These are phyloP conservation scores for Vespertilio murinus DNA, from an alignment of 2,797 vertebrate genomes.

Conservation along the genomic window DNA sequence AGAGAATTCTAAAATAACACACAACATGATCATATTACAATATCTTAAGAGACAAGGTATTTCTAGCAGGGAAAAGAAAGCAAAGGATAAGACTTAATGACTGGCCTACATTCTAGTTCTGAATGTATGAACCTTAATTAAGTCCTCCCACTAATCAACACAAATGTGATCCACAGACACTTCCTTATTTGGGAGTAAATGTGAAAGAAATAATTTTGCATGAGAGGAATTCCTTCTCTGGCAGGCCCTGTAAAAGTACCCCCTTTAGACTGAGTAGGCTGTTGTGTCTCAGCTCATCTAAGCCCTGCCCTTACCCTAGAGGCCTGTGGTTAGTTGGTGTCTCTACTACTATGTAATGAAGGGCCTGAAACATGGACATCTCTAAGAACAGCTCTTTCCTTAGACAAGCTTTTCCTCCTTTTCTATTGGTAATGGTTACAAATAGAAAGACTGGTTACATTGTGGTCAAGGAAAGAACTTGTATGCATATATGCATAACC, in stretches of 20 bases:
- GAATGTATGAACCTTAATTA: not conserved
- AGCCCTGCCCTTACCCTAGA: not conserved
- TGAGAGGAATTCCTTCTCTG: not conserved
- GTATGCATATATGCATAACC: too few relatives aligned
- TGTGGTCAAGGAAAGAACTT: too few relatives aligned
- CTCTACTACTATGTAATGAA: not conserved
- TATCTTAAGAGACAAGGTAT: constrained; percentile 28
- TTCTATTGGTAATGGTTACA: not conserved
- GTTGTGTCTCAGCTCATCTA: not conserved
- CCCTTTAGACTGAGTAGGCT: not conserved
- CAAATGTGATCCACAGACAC: not conserved
- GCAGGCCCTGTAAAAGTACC: not conserved
- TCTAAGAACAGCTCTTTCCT: not conserved
- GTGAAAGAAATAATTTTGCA: not conserved
- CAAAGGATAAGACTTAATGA: constrained; percentile 21
- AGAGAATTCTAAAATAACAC: constrained; percentile 37
- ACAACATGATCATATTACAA: constrained; percentile 19
- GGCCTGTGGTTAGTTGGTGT: not conserved
- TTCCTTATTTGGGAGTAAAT: not conserved
- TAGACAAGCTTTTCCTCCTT: not conserved
- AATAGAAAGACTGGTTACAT: not conserved
- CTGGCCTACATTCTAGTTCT: constrained; percentile 4
- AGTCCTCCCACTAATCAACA: constrained; percentile 1
- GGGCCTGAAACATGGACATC: not conserved
- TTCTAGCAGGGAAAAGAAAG: constrained; percentile 16